Conservation (phyloP, 2,888 invertebrate genomes). For the Acanthopleura granulata region DNA sequence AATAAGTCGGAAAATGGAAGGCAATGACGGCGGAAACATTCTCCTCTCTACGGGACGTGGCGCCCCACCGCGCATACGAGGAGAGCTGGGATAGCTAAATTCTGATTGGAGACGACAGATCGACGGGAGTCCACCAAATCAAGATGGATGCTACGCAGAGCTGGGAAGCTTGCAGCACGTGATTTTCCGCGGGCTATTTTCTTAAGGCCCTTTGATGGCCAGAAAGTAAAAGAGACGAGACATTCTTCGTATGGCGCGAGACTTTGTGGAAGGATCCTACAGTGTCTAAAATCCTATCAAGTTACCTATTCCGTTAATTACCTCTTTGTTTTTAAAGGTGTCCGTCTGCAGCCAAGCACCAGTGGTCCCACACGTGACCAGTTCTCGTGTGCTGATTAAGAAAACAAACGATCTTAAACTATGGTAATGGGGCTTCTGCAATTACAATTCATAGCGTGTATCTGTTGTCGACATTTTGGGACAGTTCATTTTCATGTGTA, state of each 20-base stretch:
- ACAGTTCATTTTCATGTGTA: too few species aligned
- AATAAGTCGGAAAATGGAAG: neutral
- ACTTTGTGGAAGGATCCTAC: neutral
- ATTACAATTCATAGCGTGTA: too few species aligned
- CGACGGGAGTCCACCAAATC: neutral
- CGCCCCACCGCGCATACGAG: neutral
- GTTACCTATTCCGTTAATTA: neutral
- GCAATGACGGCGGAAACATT: neutral
- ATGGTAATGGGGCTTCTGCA: too few species aligned
- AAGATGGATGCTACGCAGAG: neutral
- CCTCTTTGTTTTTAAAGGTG: neutral
- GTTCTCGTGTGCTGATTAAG: too few species aligned
- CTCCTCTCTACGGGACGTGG: neutral
- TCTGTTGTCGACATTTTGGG: too few species aligned
- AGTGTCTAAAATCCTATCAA: constrained; percentile 4
- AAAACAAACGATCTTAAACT: too few species aligned
- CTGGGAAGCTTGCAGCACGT: neutral
- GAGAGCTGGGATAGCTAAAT: neutral
- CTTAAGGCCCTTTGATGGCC: neutral
- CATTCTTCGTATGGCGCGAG: neutral
- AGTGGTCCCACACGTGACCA: too few species aligned
- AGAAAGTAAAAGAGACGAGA: neutral
- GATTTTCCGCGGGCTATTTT: neutral
- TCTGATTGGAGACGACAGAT: neutral
- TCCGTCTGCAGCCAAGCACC: too few species aligned